Percentiles rank a stretch among this genome's conserved stretches.
Evolutionary conservation across 2,113 vertebrate genomes (phyloP).

Genomic region (Callospermophilus lateralis): DNA sequence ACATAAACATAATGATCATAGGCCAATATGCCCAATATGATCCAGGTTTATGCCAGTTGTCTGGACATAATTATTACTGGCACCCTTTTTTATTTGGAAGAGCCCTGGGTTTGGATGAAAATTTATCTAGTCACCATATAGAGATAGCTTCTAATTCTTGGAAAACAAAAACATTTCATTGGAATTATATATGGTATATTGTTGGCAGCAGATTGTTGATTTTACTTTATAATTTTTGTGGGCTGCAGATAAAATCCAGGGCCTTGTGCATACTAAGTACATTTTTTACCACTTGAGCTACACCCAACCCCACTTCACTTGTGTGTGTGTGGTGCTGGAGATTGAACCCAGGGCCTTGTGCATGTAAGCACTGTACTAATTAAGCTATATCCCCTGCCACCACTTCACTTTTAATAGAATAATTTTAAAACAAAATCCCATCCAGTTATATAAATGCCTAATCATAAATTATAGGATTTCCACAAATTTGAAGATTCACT

Average conservation of each 20-base stretch:
- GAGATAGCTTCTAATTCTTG: not conserved
- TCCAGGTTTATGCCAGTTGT: not conserved
- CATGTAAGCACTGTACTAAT: no score
- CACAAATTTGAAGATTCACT: not conserved
- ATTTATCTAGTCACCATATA: not conserved
- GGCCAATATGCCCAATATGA: not conserved
- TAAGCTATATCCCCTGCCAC: not conserved
- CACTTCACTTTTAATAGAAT: not conserved
- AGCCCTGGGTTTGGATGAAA: not conserved
- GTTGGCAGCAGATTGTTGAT: not conserved
- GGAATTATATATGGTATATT: not conserved
- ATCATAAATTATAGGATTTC: conserved; percentile 29
- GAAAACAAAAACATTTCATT: not conserved
- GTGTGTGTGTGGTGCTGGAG: not conserved
- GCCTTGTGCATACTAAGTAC: no score
- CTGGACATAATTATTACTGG: not conserved
- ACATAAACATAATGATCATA: not conserved
- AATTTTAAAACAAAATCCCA: conserved; percentile 28
- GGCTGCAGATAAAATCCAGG: not conserved
- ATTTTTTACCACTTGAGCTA: not conserved
- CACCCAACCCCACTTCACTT: not conserved
- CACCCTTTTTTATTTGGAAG: not conserved
- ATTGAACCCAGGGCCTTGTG: no score
- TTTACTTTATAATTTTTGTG: not conserved
- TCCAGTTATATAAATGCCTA: conserved; percentile 26